Evolutionary conservation across 2,888 invertebrate genomes (phyloP).

Genomic region (Flabesymbios commensalis): DNA sequence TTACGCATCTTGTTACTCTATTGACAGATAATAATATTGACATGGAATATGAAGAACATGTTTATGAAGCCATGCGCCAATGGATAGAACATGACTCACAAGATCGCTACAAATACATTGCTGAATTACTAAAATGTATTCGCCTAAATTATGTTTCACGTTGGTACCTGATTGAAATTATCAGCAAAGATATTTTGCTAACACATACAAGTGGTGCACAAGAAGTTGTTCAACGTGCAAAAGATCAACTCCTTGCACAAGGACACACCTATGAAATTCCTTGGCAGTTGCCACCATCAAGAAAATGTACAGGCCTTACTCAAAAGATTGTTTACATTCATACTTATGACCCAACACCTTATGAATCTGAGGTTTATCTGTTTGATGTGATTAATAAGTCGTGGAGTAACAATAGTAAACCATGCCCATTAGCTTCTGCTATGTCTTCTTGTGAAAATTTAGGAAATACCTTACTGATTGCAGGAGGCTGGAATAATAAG

Average conservation of each 20-base stretch:
- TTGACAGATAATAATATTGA: constrained; percentile 56
- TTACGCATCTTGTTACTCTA: constrained; percentile 46
- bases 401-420: constrained; percentile 35
- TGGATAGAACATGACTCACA: constrained; percentile 56
- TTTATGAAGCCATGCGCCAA: constrained; percentile 52
- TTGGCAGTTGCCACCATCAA: constrained; percentile 36
- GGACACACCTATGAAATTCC: constrained; percentile 38
- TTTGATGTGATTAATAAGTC: constrained; percentile 38
- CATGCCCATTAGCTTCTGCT: constrained; percentile 34
- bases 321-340: constrained; percentile 31
- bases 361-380: constrained; percentile 26
- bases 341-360: constrained; percentile 28
- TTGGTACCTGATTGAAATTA: constrained; percentile 36
- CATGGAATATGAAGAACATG: constrained; percentile 55
- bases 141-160: constrained; percentile 36
- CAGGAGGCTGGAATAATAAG: constrained; percentile 35
- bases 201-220: constrained; percentile 10
- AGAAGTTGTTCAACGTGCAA: constrained; percentile 27
- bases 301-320: constrained; percentile 33
- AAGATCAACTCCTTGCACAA: constrained; percentile 36
- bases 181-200: constrained; percentile 31
- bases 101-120: constrained; percentile 11
- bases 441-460: constrained; percentile 32
- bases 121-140: constrained; percentile 31
- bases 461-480: constrained; percentile 27